Conservation (phyloP, 2,888 invertebrate genomes). For the Bibio marci region DNA sequence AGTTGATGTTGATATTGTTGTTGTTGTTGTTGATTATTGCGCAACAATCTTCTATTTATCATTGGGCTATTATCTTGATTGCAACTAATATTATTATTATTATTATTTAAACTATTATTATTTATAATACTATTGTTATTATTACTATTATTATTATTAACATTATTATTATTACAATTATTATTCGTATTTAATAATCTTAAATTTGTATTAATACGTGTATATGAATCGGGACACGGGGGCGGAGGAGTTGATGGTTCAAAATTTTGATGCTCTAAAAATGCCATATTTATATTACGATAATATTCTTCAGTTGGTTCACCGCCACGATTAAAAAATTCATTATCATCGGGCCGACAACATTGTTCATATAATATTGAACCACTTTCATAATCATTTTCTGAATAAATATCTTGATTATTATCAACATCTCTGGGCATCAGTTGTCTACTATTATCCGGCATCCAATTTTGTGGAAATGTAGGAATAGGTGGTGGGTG, state of each 20-base stretch:
- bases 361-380: conserved; percentile 18
- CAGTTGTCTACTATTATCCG: conserved; percentile 4
- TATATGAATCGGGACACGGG: not conserved
- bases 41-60: conserved; percentile 9
- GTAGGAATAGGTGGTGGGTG: conserved; percentile 15
- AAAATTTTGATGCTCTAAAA: conserved; percentile 16
- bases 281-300: conserved; percentile 17
- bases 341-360: conserved; percentile 14
- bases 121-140: no score
- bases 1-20: conserved; percentile 9
- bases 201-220: not conserved
- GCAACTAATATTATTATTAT: conserved; percentile 1
- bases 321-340: conserved; percentile 17
- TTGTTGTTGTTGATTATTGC: conserved; percentile 1
- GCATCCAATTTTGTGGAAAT: conserved; percentile 17
- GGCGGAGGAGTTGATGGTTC: conserved; percentile 15
- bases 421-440: conserved; percentile 9
- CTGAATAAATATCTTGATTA: conserved; percentile 11
- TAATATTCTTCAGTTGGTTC: conserved; percentile 19
- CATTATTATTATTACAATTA: no score
- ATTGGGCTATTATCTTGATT: conserved; percentile 8
- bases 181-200: not conserved
- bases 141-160: no score
- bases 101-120: no score
- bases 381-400: conserved; percentile 17